A percentile compares a stretch with the other conserved stretches of the same genome.
Evolutionary conservation across 1,140 invertebrate genomes (phyloP).

Genomic region (Aphidius ervi): DNA sequence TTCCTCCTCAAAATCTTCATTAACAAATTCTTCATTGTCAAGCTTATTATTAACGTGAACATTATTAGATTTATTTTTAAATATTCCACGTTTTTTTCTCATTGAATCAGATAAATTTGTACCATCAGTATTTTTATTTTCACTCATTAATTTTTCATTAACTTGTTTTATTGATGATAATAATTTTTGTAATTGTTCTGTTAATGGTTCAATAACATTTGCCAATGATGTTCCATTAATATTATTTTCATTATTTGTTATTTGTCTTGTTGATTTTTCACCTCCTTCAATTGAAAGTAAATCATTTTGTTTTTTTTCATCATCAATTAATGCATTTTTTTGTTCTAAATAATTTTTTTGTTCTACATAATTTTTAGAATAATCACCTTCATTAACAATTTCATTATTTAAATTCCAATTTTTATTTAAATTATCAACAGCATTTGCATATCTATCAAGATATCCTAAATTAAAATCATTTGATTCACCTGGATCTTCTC

Average conservation of each 20-base stretch:
- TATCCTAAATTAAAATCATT: conserved; percentile 1
- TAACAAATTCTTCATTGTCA: conserved; percentile 4
- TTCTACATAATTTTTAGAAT: too few species aligned
- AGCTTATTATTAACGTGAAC: not conserved
- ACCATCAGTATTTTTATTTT: not conserved
- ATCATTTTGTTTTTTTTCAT: too few species aligned
- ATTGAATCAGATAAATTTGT: not conserved
- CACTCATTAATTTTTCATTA: conserved; percentile 22
- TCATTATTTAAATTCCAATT: conserved; percentile 4
- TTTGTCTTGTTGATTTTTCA: not conserved
- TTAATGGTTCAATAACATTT: conserved; percentile 26
- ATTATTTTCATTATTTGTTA: not conserved
- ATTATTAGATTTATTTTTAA: not conserved
- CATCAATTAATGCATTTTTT: too few species aligned
- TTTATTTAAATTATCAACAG: conserved; percentile 2
- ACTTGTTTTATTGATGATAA: conserved; percentile 26
- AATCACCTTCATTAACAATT: not conserved
- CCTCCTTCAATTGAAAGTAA: too few species aligned
- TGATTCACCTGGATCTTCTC: not conserved
- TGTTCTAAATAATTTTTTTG: too few species aligned
- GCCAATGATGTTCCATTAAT: conserved; percentile 18
- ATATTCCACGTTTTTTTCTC: conserved; percentile 1
- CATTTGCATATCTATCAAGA: conserved; percentile 8
- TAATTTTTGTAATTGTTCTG: conserved; percentile 24
- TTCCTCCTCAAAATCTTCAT: not conserved